phyloP scores from a whole-genome alignment of 2,113 vertebrate species.

The Gavia stellata region DNA sequence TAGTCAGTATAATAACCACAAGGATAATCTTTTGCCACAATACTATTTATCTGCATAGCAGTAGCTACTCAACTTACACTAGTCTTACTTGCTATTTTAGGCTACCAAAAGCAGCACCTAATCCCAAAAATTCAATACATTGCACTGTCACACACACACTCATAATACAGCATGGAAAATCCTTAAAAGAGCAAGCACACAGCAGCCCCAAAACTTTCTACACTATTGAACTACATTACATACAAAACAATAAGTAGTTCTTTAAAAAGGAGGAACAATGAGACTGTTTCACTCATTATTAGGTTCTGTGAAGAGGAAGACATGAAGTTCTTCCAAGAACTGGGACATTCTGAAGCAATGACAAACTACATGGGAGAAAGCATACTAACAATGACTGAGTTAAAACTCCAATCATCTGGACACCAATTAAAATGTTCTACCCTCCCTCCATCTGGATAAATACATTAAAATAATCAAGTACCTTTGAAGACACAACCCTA shows the following conservation, averaged over 20 bases:
- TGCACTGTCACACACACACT: background rate
- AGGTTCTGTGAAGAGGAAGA: background rate
- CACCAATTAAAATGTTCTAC: background rate
- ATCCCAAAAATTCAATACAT: slow-evolving; percentile 33
- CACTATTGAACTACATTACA: background rate
- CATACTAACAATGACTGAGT: background rate
- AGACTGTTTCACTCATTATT: background rate
- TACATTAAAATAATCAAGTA: background rate
- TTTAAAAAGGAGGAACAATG: background rate
- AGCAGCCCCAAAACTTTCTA: background rate
- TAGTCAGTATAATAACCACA: background rate
- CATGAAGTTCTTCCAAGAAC: background rate
- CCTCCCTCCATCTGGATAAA: background rate
- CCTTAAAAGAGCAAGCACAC: background rate
- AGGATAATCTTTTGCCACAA: slow-evolving; percentile 25
- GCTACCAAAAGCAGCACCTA: slow-evolving; percentile 39
- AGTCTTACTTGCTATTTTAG: slow-evolving; percentile 36
- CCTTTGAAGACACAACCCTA: background rate
- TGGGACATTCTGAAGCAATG: background rate
- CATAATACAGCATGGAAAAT: background rate
- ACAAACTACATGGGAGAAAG: background rate
- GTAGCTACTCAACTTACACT: slow-evolving; percentile 40
- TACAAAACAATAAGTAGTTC: background rate
- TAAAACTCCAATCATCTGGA: background rate
- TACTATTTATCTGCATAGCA: slow-evolving; percentile 18